phyloP scores from a whole-genome alignment of 2,113 vertebrate genomes.

The mouse (Mus musculus) region GRCm39 chr6:110473001-110473500 shows the following conservation, averaged over 20 bases:
- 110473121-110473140: background rate
- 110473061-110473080: background rate
- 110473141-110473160: background rate
- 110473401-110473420: too few relatives aligned
- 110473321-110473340: background rate
- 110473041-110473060: accelerated
- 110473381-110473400: background rate
- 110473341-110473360: background rate
- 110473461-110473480: background rate
- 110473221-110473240: background rate
- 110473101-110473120: background rate
- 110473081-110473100: background rate
- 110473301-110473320: background rate
- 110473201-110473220: background rate
- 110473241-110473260: background rate
- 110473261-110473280: background rate
- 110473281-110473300: background rate
- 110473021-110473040: background rate
- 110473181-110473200: too few relatives aligned
- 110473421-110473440: background rate
- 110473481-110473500: background rate
- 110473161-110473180: background rate
- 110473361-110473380: background rate
- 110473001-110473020: background rate
- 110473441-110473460: background rate